Evolutionary conservation across 1,140 invertebrate genomes (phyloP), one percentile per base, ranked within the genome.

Genomic region (Listronotus oregonensis): DNA sequence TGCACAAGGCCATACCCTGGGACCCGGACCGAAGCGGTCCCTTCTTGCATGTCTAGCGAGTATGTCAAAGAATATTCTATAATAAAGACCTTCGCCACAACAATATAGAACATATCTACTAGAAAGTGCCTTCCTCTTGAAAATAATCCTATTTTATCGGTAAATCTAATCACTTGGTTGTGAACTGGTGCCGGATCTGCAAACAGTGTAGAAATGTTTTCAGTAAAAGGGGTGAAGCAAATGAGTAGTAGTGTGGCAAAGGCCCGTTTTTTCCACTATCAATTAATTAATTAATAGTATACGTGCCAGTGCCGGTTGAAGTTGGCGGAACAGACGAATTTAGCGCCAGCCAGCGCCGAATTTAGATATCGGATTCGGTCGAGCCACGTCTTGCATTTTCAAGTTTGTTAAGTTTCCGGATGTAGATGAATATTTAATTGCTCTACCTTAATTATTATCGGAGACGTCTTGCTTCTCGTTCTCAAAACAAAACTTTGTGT

Each of bases 361-460:
- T 75, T 75, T 73, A 75, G 73, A 75, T 75, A 75, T 73, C 71
- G 61, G 71, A 73, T 73, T 73, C 67, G 46, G 52, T 61, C 67
- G 58, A 66, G 68, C 64, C 73, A 73, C 74, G 75, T 77, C 75
- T 75, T 77, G 75, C 70, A 77, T 77, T 77, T 77, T 77, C 74
- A 77, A 77, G 75, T 77, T 77, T 77, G 75, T 77, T 77, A 76
- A 77, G 68, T 77, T 72, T 64, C 69, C 56, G 47, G 69, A 67
- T 75, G 73, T 75, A 76, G 74, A 77, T 77, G 75, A 77, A 76
- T 77, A 77, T 76, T 77, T 77, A 76, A 77, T 76, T 64, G 71
- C 71, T 44, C 66, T 66, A 77, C 75, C 75, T 77, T 77, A 75
- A 76, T 77, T 77, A 77, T 75, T 70, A 63, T 68, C 67, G 64